A percentile compares a stretch with the other conserved stretches of the same genome.
Evolutionary conservation across 2,797 vertebrate species (phyloP).

Genomic region (Perodicticus potto): DNA sequence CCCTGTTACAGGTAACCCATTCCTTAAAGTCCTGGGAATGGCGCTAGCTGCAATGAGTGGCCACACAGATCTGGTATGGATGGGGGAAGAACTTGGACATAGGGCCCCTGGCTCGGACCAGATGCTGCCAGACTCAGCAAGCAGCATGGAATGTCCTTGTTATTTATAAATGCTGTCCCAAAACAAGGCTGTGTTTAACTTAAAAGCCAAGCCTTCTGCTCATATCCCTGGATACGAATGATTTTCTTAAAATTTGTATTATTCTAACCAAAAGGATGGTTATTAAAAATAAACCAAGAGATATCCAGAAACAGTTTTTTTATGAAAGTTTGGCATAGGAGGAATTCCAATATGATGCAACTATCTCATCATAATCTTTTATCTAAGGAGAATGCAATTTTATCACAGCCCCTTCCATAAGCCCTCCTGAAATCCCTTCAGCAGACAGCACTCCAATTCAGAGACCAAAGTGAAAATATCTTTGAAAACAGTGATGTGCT

Average conservation of each 20-base stretch:
- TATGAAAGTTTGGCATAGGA: background rate
- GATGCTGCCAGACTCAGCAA: background rate
- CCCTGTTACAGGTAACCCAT: background rate
- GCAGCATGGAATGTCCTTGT: background rate
- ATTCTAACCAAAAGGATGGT: constrained; percentile 1
- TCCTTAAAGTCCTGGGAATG: background rate
- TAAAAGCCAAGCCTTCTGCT: background rate
- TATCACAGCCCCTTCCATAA: background rate
- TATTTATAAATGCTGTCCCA: background rate
- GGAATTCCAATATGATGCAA: background rate
- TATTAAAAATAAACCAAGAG: constrained; percentile 33
- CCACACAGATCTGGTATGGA: background rate
- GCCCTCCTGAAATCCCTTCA: background rate
- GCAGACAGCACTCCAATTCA: background rate
- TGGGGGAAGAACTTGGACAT: background rate
- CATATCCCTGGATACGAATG: background rate
- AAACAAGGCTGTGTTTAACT: background rate
- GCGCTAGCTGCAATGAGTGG: background rate
- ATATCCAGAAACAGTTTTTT: background rate
- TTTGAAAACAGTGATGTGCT: constrained; percentile 9
- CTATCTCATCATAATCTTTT: background rate
- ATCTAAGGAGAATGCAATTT: background rate
- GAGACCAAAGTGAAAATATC: constrained; percentile 18
- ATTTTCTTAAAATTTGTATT: background rate
- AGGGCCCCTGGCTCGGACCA: background rate